A percentile compares a stretch with the other conserved stretches of the same genome.
These are phyloP conservation scores for Carabus problematicus DNA, from an alignment of 2,888 invertebrate species.

Conservation along the genomic window DNA sequence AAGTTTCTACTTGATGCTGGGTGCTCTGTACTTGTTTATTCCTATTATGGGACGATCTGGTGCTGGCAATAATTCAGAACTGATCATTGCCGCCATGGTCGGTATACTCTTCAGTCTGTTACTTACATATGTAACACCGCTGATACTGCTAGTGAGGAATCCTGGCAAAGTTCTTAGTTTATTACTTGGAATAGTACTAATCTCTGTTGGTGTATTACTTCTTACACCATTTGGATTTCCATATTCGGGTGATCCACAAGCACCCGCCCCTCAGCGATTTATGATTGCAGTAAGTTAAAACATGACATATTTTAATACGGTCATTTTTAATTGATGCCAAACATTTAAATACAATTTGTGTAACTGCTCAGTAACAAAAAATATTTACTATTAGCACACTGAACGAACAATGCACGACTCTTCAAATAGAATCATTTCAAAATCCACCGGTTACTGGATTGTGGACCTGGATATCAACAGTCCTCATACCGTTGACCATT, in stretches of 20 bases:
- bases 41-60: conserved; percentile 85
- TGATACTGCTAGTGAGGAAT: conserved; percentile 60
- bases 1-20: conserved; percentile 73
- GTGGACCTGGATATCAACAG: conserved; percentile 80
- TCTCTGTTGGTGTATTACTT: conserved; percentile 64
- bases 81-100: conserved; percentile 65
- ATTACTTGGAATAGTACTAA: conserved; percentile 62
- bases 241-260: conserved; percentile 69
- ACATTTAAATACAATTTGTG: conserved; percentile 1
- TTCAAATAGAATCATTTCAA: conserved; percentile 59
- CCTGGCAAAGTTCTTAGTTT: conserved; percentile 63
- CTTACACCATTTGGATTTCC: conserved; percentile 77
- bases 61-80: conserved; percentile 73
- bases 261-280: conserved; percentile 75
- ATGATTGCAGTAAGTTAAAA: conserved; percentile 71
- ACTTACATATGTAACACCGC: conserved; percentile 60
- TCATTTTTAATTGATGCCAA: conserved; percentile 3
- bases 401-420: conserved; percentile 67
- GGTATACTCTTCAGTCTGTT: conserved; percentile 59
- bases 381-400: conserved; percentile 62
- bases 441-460: conserved; percentile 72
- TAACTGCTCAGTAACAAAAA: too few species aligned
- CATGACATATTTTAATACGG: not conserved
- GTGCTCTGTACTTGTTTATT: conserved; percentile 75
- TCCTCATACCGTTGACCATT: conserved; percentile 64